Conservation (phyloP, 1,140 invertebrate species). For the Diabrotica undecimpunctata region DNA sequence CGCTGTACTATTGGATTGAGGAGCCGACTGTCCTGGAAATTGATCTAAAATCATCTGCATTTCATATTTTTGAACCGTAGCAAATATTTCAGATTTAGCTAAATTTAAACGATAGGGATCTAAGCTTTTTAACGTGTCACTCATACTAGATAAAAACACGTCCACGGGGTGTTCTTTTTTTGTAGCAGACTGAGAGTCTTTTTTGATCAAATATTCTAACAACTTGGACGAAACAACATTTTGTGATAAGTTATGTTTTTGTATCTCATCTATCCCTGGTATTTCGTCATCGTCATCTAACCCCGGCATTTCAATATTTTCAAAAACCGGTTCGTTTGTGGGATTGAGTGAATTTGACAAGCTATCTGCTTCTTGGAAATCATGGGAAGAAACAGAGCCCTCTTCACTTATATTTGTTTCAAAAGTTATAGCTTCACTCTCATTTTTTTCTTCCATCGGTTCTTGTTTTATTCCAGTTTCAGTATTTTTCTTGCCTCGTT, state of each 20-base stretch:
- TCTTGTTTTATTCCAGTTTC: conserved; percentile 5
- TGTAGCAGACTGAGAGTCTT: not conserved
- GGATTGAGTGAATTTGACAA: not conserved
- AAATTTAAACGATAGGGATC: conserved; percentile 6
- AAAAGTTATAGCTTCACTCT: not conserved
- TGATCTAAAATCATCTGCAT: conserved; percentile 3
- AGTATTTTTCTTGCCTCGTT: conserved; percentile 12
- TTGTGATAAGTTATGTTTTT: not conserved
- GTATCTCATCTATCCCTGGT: not conserved
- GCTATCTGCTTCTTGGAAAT: not conserved
- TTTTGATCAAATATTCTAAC: conserved; percentile 4
- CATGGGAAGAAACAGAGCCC: not conserved
- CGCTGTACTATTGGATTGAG: not conserved
- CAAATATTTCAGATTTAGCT: conserved; percentile 6
- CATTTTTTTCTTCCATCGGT: not conserved
- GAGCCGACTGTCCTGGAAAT: not conserved
- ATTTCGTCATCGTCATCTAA: not conserved
- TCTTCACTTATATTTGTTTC: not conserved
- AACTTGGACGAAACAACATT: not conserved
- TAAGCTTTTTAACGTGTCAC: conserved; percentile 1
- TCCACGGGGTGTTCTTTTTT: not conserved
- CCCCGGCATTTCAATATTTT: not conserved
- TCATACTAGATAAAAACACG: not conserved
- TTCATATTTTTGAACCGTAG: conserved; percentile 2
- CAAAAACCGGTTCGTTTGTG: not conserved